Evolutionary conservation across 1,140 invertebrate species (phyloP), one percentile per base, ranked within the genome.

Genomic region (Ceratitis capitata): DNA sequence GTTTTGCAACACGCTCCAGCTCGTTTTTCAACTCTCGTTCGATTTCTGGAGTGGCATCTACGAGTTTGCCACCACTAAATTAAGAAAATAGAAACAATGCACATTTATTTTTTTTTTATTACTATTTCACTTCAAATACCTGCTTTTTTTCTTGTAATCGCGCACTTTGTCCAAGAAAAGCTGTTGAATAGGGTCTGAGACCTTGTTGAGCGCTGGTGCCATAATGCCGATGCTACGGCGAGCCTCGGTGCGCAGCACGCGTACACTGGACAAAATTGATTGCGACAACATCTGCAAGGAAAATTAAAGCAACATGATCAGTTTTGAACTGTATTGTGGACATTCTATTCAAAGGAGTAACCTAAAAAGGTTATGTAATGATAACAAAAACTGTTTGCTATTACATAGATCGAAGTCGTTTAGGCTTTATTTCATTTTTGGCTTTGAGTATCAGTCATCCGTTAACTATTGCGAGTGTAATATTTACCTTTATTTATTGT

Each of bases 81-180:
- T 49, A 12, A 12, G 0, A 5, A 6, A 85, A 26, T 12, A 16
- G 29, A n/a, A 83, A 12, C 61, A 53, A 32, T n/a, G 83, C 12
- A 26, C 26, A 19, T n/a, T 61, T 51, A 42, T 29, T 74, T 85
- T 14, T 6, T n/a, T 42, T 9, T n/a, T n/a, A n/a, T 32, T 45
- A 9, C 35, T 45, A 53, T 78, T 45, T 10, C 12, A 2, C 3
- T 3, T 69, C 56, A 87, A 87, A 87, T 84, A 92, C 91, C 88
- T 49, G 88, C 90, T 91, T 87, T 91, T 91, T 69, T 89, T 87
- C 86, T 95, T 96, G 92, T 98, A 99, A 93, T 98, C 98, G 82
- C 95, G 94, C 86, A 99, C 95, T 95, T 98, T 98, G 83, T 98
- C 96, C 56, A 98, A 88, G 91, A 99, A 99, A 35, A 99, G 92